These are phyloP conservation scores for Neria commutata DNA, from an alignment of 2,888 invertebrate species.

Conservation along the genomic window DNA sequence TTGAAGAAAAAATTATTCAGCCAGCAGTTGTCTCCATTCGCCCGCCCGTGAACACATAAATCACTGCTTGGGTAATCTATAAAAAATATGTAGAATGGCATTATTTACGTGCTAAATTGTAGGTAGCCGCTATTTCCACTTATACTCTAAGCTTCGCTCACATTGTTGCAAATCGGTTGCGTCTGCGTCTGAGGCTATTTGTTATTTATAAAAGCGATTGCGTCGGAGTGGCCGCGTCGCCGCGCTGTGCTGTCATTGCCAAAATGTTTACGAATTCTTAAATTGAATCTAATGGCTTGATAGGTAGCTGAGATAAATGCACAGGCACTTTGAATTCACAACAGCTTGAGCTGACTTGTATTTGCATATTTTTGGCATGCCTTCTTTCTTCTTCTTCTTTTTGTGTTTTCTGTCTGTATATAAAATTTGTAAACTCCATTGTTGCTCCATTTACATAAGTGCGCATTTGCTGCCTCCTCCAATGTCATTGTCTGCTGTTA, in stretches of 20 bases:
- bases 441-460: no score
- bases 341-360: background rate
- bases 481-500: no score
- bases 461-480: no score
- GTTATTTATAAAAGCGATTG: no score
- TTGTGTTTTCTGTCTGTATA: background rate
- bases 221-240: background rate
- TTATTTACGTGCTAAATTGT: no score
- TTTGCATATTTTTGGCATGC: background rate
- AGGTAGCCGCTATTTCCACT: no score
- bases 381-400: background rate
- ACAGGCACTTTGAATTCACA: background rate
- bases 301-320: no score
- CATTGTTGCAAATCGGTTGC: background rate
- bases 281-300: conserved; percentile 7
- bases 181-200: background rate
- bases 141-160: conserved; percentile 10
- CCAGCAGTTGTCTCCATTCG: background rate
- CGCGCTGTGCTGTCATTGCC: conserved; percentile 8
- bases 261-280: conserved; percentile 4
- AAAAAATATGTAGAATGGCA: no score
- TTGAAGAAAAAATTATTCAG: background rate
- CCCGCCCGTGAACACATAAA: conserved; percentile 35
- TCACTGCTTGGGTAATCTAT: conserved; percentile 50
- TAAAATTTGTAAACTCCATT: background rate